Evolutionary conservation across 1,140 invertebrate species (phyloP), one percentile per base, ranked within the genome.

Genomic region (Littorina saxatilis): DNA sequence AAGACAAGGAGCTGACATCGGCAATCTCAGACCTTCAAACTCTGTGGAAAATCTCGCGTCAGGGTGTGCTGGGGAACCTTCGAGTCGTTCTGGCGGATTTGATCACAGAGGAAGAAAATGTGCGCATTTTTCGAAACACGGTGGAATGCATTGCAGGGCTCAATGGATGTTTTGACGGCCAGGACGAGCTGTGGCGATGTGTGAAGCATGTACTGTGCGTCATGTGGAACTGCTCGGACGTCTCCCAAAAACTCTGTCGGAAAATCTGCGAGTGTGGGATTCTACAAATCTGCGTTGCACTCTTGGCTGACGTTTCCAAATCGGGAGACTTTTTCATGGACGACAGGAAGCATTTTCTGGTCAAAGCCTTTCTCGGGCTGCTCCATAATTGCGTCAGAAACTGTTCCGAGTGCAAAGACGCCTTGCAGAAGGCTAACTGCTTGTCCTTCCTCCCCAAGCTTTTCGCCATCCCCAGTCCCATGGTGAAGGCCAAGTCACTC

Each of bases 131-230:
- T 35, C 13, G 39, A 39, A 78, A 78, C 35, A 39, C 58, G 13
- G 32, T 78, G 39, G 23, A 40, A 2, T 43, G 9, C n/a, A 37
- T 78, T 13, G 84, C 95, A 96, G 50, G 70, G 61, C 20, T n/a
- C 4, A 29, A 40, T 1, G 66, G 39, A 13, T 61, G 35, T 27
- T 72, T 78, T 50, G 58, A 83, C 35, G 40, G 43, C 1, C 7
- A 79, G 23, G 58, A 35, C 4, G 40, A 79, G 23, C 13, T 77
- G 17, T 83, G 82, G 82, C 79, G 70, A 52, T 61, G 72, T 52
- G 23, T 83, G 0, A 68, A 61, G 40, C 43, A 40, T 23, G 68
- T 78, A 0, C 20, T 79, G 29, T 83, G 76, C 32, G 70, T 83
- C 15, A 29, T 83, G 40, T 83, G 82, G 82, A 81, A 81, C 63